Evolutionary conservation across 2,888 invertebrate species (phyloP), one percentile per base, ranked within the genome.

Genomic region (Latrodectus hesperus): DNA sequence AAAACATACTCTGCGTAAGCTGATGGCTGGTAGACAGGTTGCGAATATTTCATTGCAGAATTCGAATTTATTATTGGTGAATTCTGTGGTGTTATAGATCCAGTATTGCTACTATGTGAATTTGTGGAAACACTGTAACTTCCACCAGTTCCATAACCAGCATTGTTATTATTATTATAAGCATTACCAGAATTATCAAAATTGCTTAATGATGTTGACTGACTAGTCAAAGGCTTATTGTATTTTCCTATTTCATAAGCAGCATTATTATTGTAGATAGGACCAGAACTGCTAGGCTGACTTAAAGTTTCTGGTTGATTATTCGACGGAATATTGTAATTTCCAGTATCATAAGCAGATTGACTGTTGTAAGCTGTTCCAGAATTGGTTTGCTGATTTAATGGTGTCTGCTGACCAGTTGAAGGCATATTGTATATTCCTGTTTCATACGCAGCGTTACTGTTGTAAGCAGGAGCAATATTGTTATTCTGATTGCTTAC

Each of bases 1-100:
- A 81, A 9, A 16, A 68, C 14, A 73, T 86, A 86, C 14, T 86
- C 86, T 9, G 80, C 76, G 49, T 86, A 86, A 1, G 76, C 74
- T 49, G 65, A 65, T 17, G 86, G 86, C 11, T 80, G 71, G n/a
- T 67, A 86, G 0, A 86, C n/a, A 0, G 86, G 86, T 53, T 86
- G 86, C 0, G 86, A 86, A 67, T 72, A 86, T 12, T 76, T 64
- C 6, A 71, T 17, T 5, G 53, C 52, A 1, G 75, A 68, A 68
- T 52, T 81, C 2, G 51, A 12, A 12, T 60, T 55, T n/a, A 16
- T 14, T 26, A 72, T 2, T 14, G 14, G 22, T 16, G 79, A 72
- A 64, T 75, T n/a, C n/a, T 16, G 49, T n/a, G 51, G 16, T n/a
- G 71, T 16, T 14, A 64, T 17, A 10, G 10, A 38, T 49, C 2